These are phyloP conservation scores for Oedothorax gibbosus DNA, from an alignment of 1,140 invertebrate species.

Conservation along the genomic window DNA sequence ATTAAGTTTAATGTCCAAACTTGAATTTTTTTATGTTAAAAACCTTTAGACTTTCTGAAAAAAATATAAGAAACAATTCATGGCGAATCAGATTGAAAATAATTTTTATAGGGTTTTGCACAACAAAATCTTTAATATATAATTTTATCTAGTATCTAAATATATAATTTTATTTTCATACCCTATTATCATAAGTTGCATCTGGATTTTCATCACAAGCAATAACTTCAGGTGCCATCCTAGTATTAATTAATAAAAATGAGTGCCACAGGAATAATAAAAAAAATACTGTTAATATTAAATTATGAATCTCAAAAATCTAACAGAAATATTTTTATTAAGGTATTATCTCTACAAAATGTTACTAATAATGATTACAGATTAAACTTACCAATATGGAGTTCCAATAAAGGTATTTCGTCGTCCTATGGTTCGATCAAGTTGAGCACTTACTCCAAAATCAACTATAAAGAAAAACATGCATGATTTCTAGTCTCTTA, in stretches of 20 bases:
- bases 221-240: constrained; percentile 88
- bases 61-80: background rate
- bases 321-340: background rate
- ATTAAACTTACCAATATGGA: constrained; percentile 86
- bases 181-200: constrained; percentile 98
- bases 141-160: background rate
- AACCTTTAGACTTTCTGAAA: too few species aligned
- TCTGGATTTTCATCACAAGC: constrained; percentile 99
- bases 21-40: too few species aligned
- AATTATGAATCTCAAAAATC: background rate
- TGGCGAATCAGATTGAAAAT: background rate
- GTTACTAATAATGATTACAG: background rate
- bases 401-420: constrained; percentile 99
- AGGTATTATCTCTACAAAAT: background rate
- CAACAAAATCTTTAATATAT: background rate
- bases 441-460: constrained; percentile 99
- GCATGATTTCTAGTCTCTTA: background rate
- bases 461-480: constrained; percentile 78
- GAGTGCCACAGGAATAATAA: background rate
- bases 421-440: constrained; percentile 98
- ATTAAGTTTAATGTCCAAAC: too few species aligned
- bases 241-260: constrained; percentile 79
- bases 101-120: background rate
- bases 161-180: constrained; percentile 9
- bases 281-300: background rate